Evolutionary conservation across 2,113 vertebrate species (phyloP), one percentile per base, ranked within the genome.

Genomic region (Phalacrocorax aristotelis): DNA sequence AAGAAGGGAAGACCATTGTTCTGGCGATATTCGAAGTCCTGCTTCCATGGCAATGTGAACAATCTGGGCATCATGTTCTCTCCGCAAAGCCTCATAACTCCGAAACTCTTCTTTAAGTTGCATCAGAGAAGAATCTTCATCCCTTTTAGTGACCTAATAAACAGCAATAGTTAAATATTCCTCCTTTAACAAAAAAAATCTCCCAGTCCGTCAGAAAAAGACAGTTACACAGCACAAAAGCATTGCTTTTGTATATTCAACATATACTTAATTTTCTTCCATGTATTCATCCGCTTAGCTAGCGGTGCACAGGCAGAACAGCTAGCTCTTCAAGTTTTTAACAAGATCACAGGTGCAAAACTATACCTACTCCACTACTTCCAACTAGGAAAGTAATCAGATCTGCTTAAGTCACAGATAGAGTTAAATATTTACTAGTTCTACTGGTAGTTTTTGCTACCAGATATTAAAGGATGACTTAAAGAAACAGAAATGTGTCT

Each of bases 21-120:
- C 99, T 10, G 99, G 99, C 46, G 99, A 99, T 97, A 99, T 99
- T 20, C 99, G 98, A 15, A 99, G 98, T 58, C 99, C 99, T 4
- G 99, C 99, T 97, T 99, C 99, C 99, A 99, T 99, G 95, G 99
- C 99, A 77, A 99, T 99, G 96, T 99, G 99, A 97, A 99, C 99
- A 40, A 99, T 99, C 83, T 99, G 99, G 49, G 99, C 99, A 42
- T 99, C 99, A 13, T 99, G 99, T 64, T 99, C 99, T 30, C 99
- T 98, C 58, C 99, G 98, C 77, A 99, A 97, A 26, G 99, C 99
- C 95, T 99, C 99, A 0, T 99, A 99, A 36, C 99, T 99, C 27
- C 99, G 98, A 96, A 99, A 99, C 97, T 99, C 99, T 84, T 99
- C 99, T 77, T 99, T 99, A 76, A 99, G 97, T 87, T 99, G 99